phyloP scores from a whole-genome alignment of 92 coral and sea anemone genomes.

The Umimayanthus chanpuru region DNA sequence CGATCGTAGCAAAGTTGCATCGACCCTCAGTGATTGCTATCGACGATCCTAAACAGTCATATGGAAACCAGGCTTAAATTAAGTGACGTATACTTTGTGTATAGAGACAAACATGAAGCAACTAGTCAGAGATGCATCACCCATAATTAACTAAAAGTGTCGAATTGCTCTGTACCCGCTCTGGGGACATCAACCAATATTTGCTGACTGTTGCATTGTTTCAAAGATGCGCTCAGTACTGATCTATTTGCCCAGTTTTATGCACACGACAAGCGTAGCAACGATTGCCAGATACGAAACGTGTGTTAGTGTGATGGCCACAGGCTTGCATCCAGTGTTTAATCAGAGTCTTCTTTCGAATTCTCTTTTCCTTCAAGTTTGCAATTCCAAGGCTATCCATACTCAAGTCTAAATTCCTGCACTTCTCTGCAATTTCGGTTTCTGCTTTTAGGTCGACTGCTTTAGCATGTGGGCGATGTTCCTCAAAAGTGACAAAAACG shows the following conservation, averaged over 20 bases:
- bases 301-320: neutral
- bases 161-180: too few species aligned
- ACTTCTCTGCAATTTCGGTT: conserved; percentile 36
- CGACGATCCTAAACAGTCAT: too few species aligned
- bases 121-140: too few species aligned
- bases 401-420: conserved; percentile 41
- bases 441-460: conserved; percentile 40
- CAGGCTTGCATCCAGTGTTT: conserved; percentile 27
- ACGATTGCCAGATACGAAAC: conserved; percentile 20
- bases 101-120: too few species aligned
- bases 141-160: too few species aligned
- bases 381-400: conserved; percentile 40
- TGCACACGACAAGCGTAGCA: conserved; percentile 35
- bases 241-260: neutral
- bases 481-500: conserved; percentile 29
- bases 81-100: too few species aligned
- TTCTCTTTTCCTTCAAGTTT: conserved; percentile 25
- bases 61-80: too few species aligned
- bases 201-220: too few species aligned
- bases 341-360: conserved; percentile 16
- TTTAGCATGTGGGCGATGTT: conserved; percentile 25
- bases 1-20: too few species aligned
- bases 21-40: too few species aligned
- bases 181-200: too few species aligned
- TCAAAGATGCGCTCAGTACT: too few species aligned